These are phyloP conservation scores for Probosciger aterrimus DNA, from an alignment of 2,113 vertebrate species.

Conservation along the genomic window DNA sequence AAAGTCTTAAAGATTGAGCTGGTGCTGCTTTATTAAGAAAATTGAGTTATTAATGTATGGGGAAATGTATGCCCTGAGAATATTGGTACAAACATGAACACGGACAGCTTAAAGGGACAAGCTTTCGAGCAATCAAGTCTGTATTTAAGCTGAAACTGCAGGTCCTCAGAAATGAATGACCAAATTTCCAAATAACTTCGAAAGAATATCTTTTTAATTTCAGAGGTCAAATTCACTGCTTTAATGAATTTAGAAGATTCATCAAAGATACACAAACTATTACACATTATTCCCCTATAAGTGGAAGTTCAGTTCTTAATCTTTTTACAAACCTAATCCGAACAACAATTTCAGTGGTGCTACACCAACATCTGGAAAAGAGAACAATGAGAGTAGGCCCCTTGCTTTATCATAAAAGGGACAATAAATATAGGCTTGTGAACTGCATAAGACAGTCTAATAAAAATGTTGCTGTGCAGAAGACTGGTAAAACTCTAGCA, in stretches of 20 bases:
- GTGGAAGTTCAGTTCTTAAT: background rate
- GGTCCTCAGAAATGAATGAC: background rate
- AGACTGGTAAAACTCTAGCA: background rate
- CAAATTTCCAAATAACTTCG: background rate
- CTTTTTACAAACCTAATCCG: background rate
- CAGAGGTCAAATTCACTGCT: background rate
- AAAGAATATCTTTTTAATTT: background rate
- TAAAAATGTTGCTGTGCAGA: background rate
- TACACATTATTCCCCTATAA: background rate
- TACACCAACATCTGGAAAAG: background rate
- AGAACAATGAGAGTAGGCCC: background rate
- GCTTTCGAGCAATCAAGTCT: background rate
- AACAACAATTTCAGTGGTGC: background rate
- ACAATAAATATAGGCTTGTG: background rate
- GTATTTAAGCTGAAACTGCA: background rate
- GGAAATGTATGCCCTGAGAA: background rate
- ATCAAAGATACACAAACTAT: background rate
- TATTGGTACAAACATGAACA: background rate
- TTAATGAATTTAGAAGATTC: background rate
- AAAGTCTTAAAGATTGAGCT: background rate
- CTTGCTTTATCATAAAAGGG: background rate
- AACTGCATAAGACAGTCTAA: background rate
- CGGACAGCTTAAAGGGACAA: background rate
- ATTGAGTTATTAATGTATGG: background rate
- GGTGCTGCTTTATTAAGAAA: background rate